These are phyloP conservation scores for Hypomecis atomaria DNA, from an alignment of 2,888 invertebrate genomes.

Conservation along the genomic window DNA sequence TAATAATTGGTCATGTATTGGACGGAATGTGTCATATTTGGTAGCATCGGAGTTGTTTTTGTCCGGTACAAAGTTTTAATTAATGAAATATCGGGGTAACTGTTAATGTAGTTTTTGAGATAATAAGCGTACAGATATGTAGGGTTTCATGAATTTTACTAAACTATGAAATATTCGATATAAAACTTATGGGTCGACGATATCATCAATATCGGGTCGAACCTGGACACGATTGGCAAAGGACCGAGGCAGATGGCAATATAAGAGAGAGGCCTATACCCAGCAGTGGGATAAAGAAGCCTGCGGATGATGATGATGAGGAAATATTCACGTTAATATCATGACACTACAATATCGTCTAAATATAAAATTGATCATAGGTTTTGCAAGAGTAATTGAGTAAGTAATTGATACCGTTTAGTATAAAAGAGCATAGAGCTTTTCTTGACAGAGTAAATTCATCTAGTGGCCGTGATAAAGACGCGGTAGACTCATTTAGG, in stretches of 20 bases:
- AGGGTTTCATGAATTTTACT: slow-evolving; percentile 7
- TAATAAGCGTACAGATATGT: slow-evolving; percentile 21
- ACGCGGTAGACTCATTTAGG: slow-evolving; percentile 21
- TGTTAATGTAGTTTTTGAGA: slow-evolving; percentile 17
- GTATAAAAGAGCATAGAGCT: slow-evolving; percentile 22
- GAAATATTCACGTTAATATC: too few relatives aligned
- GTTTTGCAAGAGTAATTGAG: too few relatives aligned
- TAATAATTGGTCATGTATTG: slow-evolving; percentile 34
- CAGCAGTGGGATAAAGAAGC: too few relatives aligned
- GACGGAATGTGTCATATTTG: slow-evolving; percentile 32
- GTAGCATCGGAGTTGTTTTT: slow-evolving; percentile 27
- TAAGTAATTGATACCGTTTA: too few relatives aligned
- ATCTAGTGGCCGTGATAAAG: slow-evolving; percentile 19
- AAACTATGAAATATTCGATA: background rate
- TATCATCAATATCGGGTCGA: too few relatives aligned
- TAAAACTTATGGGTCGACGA: too few relatives aligned
- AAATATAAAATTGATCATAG: too few relatives aligned
- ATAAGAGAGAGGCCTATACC: too few relatives aligned
- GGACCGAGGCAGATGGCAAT: too few relatives aligned
- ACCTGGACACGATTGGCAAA: too few relatives aligned
- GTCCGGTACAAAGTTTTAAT: slow-evolving; percentile 24
- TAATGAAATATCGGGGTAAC: slow-evolving; percentile 16
- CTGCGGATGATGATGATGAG: too few relatives aligned
- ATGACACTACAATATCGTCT: too few relatives aligned
- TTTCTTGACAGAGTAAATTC: slow-evolving; percentile 31